phyloP scores from a whole-genome alignment of 2,113 vertebrate species.

The Gorsachius goisagi region DNA sequence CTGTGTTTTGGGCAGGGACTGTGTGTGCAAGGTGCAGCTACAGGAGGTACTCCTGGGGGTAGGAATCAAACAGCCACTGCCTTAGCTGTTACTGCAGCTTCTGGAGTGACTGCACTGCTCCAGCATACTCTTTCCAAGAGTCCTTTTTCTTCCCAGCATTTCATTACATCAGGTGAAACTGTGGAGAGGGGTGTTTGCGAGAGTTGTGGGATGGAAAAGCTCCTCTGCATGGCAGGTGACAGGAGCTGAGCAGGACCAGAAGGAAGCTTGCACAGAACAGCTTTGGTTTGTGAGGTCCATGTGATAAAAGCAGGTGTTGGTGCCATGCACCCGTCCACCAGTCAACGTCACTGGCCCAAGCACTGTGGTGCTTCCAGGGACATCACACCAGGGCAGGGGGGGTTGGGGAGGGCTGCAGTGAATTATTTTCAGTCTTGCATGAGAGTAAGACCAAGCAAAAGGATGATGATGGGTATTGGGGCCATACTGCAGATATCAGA shows the following conservation, averaged over 20 bases:
- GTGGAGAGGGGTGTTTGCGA: background rate
- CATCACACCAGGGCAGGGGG: conserved; percentile 20
- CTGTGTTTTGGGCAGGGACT: background rate
- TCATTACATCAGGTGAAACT: background rate
- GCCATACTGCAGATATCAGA: background rate
- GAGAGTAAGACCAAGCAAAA: background rate
- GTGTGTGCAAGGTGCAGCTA: background rate
- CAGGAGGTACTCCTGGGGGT: background rate
- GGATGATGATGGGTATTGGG: background rate
- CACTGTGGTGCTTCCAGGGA: background rate
- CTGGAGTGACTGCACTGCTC: background rate
- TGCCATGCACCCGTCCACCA: conserved; percentile 30
- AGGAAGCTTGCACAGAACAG: conserved; percentile 21
- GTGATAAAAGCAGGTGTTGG: conserved; percentile 29
- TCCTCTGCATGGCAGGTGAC: background rate
- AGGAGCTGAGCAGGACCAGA: background rate
- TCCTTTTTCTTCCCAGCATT: background rate
- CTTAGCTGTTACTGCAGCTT: background rate
- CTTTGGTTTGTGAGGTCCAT: conserved; percentile 1
- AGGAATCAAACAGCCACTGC: background rate
- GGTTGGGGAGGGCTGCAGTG: background rate
- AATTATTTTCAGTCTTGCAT: conserved; percentile 24
- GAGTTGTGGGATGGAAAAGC: conserved; percentile 14
- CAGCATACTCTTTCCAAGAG: background rate
- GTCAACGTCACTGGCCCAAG: conserved; percentile 14